Base-by-base conservation (phyloP, 2,888 invertebrate genomes). In the Aethes cnicana region DNA sequence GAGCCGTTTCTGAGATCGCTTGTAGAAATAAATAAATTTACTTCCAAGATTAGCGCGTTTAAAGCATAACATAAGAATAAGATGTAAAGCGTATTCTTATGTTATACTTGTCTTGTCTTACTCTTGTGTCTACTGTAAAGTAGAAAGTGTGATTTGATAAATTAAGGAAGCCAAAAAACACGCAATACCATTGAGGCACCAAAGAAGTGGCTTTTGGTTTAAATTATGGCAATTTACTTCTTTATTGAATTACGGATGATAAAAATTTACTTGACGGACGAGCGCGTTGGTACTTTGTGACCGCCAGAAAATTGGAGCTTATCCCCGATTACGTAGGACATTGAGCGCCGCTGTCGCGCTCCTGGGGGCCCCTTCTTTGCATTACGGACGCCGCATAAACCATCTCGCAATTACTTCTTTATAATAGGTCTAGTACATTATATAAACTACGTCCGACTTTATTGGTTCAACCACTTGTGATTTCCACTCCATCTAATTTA, bases 261-360 rank as follows among this genome's bases (percentile, higher is more conserved):
- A 61, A 59, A 62, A 61, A 63, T 65, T 66, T 58, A 62, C 59
- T 57, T 43, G 59, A 58, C 58, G 61, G 63, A 63, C 59, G 54
- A 61, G 57, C 56, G 62, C 68, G 66, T n/a, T n/a, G n/a, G n/a
- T 73, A 74, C 75, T 73, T 74, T 64, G 69, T 61, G 64, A 62
- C 69, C 64, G 64, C 68, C 64, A 63, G 63, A 72, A 78, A 77
- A 78, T 79, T 74, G 68, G 57, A 64, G 72, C 69, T 77, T 77
- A 79, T 78, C 77, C 75, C 69, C 63, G 73, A 76, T 80, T 74
- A 76, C 67, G 59, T 62, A 64, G 62, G 67, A 68, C 74, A 68
- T 75, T 70, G 68, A 73, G 69, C 72, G 68, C 61, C 61, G 61
- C 59, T 61, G 64, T 65, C 66, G 62, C 63, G 59, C 62, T 58